Conservation (phyloP, 2,888 invertebrate species). For the Ochropleura leucogaster region DNA sequence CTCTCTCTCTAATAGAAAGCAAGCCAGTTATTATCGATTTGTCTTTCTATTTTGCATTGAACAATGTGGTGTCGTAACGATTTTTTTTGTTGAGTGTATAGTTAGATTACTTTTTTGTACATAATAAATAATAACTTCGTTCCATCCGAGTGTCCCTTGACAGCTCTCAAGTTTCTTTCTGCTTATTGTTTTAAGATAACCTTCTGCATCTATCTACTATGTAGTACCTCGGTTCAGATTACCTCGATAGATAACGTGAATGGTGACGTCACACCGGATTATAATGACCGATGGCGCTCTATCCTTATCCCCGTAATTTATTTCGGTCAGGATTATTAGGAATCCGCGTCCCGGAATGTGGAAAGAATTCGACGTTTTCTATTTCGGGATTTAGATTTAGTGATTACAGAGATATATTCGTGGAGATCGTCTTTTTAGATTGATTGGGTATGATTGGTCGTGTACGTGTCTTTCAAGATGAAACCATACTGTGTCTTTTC, state of each 20-base stretch:
- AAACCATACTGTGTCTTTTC: neutral
- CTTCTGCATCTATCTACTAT: slow-evolving; percentile 4
- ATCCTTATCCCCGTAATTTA: slow-evolving; percentile 62
- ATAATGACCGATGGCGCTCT: slow-evolving; percentile 65
- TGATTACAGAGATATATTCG: slow-evolving; percentile 22
- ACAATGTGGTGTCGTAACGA: no score
- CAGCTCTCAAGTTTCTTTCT: neutral
- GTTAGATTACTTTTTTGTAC: no score
- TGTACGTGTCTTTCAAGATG: neutral
- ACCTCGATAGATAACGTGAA: slow-evolving; percentile 56
- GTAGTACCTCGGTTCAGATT: slow-evolving; percentile 40
- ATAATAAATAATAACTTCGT: no score
- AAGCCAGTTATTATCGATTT: no score
- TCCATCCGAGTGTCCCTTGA: no score
- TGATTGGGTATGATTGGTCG: neutral
- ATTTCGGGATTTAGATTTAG: slow-evolving; percentile 32
- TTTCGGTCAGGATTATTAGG: slow-evolving; percentile 60
- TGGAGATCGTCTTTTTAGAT: neutral
- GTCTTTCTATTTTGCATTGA: no score
- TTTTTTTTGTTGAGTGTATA: no score
- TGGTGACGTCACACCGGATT: slow-evolving; percentile 61
- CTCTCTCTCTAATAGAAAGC: no score
- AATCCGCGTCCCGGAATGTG: slow-evolving; percentile 32
- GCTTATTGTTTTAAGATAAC: neutral
- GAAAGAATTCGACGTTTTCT: slow-evolving; percentile 47